Base-by-base conservation (phyloP, 1,140 invertebrate species). In the Lycorma delicatula region DNA sequence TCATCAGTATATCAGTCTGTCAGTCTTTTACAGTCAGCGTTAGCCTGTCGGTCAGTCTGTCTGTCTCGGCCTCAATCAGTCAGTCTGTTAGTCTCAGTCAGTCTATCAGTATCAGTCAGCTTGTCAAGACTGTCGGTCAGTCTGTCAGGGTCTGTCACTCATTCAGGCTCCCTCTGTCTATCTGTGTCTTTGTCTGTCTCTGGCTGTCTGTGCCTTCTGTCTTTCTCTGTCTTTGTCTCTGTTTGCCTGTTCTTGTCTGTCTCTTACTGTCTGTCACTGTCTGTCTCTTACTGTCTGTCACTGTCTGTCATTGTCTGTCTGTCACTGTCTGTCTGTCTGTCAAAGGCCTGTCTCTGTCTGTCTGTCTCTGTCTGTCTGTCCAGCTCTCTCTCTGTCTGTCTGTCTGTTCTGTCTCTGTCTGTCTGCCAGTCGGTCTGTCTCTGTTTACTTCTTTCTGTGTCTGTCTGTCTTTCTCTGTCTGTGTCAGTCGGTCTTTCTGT, bases 121-220 rank as follows among this genome's bases (percentile, higher is more conserved):
- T 49, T 59, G 56, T 60, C 54, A n/a, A 7, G 29, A 7, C 29
- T 54, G 53, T 55, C 34, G n/a, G n/a, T 13, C 11, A 16, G 13
- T 36, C 7, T 53, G 9, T 7, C 6, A 36, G 26, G 36, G 51
- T 53, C 51, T 18, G 31, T 53, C 16, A 4, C 9, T 62, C 59
- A 58, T 59, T 62, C 59, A 62, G 54, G 62, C 59, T 62, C 59
- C 58, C 59, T 62, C 48, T 59, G 48, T 66, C 46, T 58, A 38
- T 56, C 58, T 44, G 23, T 63, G 36, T 31, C 31, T 63, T 48
- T 63, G 49, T 63, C 59, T 61, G 59, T 62, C 54, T 62, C 61
- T 62, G 61, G 63, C 61, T 58, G 61, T 62, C 54, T 58, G 60
- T 62, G n/a, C n/a, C n/a, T n/a, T n/a, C n/a, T n/a, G n/a, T n/a